Base-by-base conservation (phyloP, 2,797 vertebrate genomes). In the Menidia menidia region DNA sequence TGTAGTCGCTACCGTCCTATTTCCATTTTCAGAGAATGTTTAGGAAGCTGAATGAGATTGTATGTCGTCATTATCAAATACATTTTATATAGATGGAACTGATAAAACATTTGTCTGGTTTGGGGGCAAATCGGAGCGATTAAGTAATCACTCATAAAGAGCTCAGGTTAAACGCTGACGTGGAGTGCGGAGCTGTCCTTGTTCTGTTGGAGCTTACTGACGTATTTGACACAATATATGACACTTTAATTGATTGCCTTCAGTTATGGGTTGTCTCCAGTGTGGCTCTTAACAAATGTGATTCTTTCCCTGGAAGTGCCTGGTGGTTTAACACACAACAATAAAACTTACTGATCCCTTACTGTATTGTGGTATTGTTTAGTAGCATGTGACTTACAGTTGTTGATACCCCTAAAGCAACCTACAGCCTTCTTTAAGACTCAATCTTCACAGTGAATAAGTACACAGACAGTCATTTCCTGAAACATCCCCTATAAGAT, bases 241-340 rank as follows among this genome's bases (percentile, higher is more conserved):
- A 73, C 73, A 74, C 56, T 83, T 81, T 88, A 88, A 89, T 86
- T 83, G 77, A 86, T 67, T 57, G 84, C 81, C 84, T 84, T 73
- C 68, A 88, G 81, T 86, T 76, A 87, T 85, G 67, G 83, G 82
- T 66, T 80, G 71, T 74, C 67, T 81, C 60, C 16, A 54, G 45
- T 4, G 15, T 58, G 44, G n/a, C 25, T 77, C 72, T 43, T 50
- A 75, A 64, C 59, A 63, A 30, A 75, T 77, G 30, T 16, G 48
- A 68, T 63, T 68, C n/a, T 63, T 32, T 19, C 64, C 41, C 30
- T 70, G 41, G 52, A n/a, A 59, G 31, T 2, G 30, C 15, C 30
- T 69, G 16, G 1, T 42, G 64, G 56, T 77, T 76, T 74, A 44
- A 80, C 70, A 72, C 41, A 50, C 35, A 80, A 53, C 51, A 60